Evolutionary conservation across 2,888 invertebrate species (phyloP), one percentile per base, ranked within the genome.

Genomic region (Criorhina ranunculi): DNA sequence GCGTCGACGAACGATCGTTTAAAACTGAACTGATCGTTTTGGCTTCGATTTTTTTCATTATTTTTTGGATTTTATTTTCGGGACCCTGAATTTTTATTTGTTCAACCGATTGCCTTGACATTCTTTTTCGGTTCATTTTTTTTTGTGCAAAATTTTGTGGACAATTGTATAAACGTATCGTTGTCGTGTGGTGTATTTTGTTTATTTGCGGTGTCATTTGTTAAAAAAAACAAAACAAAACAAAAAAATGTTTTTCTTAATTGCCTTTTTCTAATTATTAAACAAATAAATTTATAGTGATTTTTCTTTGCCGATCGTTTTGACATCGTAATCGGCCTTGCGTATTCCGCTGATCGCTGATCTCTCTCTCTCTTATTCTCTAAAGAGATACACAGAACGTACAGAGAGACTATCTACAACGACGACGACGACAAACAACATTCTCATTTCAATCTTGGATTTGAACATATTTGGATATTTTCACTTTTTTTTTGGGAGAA

Each of bases 261-360:
- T n/a, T n/a, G n/a, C n/a, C 53, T 49, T 12, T 40, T 42, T 44
- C 9, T 44, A 55, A 53, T 42, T 35, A 42, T 59, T 40, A 66
- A 53, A 80, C 17, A 49, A 70, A 59, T 49, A 7, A 51, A 51
- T 12, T 64, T 79, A 35, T 79, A 79, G 83, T 85, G 79, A 64
- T 60, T 79, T 64, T 46, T 19, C 37, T 55, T 55, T 64, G 60
- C 29, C 40, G 53, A 29, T 62, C 37, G 29, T 75, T 44, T 78
- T 76, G 76, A 76, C 75, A 80, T 85, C 80, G 80, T 69, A 42
- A 44, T 79, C 69, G 83, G 73, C 79, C 83, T 83, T 83, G 79
- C 69, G 67, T 69, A 55, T n/a, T n/a, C n/a, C n/a, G n/a, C n/a
- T n/a, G n/a, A n/a, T n/a, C n/a, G 35, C n/a, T 29, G 3, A 55